Conservation (phyloP, 2,888 invertebrate species). For the Hypselothyrea guttata region DNA sequence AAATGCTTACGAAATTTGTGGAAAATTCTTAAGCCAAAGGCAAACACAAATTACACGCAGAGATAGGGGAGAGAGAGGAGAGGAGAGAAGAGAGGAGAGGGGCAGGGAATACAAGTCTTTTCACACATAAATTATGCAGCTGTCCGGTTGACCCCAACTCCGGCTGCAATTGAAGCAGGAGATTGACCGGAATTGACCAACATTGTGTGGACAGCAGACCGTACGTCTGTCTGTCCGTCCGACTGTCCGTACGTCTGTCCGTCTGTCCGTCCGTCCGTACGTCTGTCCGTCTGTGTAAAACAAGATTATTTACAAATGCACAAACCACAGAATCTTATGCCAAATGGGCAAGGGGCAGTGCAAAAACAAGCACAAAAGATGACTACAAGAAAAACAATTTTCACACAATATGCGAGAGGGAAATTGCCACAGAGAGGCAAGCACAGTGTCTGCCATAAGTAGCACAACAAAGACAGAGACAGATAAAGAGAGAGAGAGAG, state of each 20-base stretch:
- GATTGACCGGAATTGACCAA: slow-evolving; percentile 46
- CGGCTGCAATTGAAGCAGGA: neutral
- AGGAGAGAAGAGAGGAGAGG: no score
- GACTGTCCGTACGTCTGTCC: slow-evolving; percentile 2
- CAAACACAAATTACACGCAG: no score
- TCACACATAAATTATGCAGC: slow-evolving; percentile 71
- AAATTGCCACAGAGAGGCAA: slow-evolving; percentile 41
- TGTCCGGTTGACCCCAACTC: slow-evolving; percentile 28
- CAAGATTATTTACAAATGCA: slow-evolving; percentile 75
- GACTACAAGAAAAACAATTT: slow-evolving; percentile 68
- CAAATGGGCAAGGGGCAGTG: slow-evolving; percentile 39
- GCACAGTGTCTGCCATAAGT: slow-evolving; percentile 36
- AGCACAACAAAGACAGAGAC: slow-evolving; percentile 28
- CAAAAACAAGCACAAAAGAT: slow-evolving; percentile 32
- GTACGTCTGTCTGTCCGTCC: neutral
- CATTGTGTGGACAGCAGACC: slow-evolving; percentile 26
- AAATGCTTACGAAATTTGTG: slow-evolving; percentile 30
- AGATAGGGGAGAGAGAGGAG: no score
- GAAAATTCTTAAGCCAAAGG: slow-evolving; percentile 66
- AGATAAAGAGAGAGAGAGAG: neutral
- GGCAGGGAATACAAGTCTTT: slow-evolving; percentile 42
- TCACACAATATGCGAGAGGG: slow-evolving; percentile 67
- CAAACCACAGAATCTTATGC: slow-evolving; percentile 74
- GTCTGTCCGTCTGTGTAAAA: slow-evolving; percentile 52
- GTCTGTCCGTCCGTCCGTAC: no score